A percentile compares a stretch with the other conserved stretches of the same genome.
Evolutionary conservation across 2,797 vertebrate species (phyloP).

Genomic region (Loriculus beryllinus): DNA sequence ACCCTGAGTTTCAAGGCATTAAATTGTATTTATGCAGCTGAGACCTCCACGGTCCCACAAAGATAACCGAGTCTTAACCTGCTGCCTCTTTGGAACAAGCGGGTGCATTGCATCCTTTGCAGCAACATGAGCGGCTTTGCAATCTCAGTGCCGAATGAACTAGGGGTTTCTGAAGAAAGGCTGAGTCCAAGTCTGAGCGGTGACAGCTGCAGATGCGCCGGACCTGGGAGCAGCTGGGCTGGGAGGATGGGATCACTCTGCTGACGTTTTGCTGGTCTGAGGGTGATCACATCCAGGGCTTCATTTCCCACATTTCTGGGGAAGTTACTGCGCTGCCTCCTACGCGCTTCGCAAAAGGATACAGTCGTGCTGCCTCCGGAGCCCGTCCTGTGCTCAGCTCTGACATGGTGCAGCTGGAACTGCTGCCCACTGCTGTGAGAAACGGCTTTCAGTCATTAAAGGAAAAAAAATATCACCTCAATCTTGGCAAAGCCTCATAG

Average conservation of each 20-base stretch:
- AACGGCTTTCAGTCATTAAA: background rate
- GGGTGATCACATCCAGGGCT: background rate
- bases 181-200: background rate
- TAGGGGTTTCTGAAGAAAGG: background rate
- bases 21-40: background rate
- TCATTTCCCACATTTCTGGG: background rate
- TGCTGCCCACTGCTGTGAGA: background rate
- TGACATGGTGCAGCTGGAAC: background rate
- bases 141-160: rapidly evolving
- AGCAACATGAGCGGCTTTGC: background rate
- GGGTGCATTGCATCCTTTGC: rapidly evolving
- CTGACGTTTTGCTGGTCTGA: background rate
- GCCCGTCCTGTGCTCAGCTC: background rate
- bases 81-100: background rate
- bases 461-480: background rate
- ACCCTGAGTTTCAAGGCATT: background rate
- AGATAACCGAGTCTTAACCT: background rate
- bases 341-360: background rate
- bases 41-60: rapidly evolving
- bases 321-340: background rate
- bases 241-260: rapidly evolving
- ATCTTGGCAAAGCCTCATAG: background rate
- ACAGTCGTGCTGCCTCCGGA: background rate
- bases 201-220: rapidly evolving
- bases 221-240: background rate